Conservation (phyloP, 2,797 vertebrate species). For the Chelon labrosus region DNA sequence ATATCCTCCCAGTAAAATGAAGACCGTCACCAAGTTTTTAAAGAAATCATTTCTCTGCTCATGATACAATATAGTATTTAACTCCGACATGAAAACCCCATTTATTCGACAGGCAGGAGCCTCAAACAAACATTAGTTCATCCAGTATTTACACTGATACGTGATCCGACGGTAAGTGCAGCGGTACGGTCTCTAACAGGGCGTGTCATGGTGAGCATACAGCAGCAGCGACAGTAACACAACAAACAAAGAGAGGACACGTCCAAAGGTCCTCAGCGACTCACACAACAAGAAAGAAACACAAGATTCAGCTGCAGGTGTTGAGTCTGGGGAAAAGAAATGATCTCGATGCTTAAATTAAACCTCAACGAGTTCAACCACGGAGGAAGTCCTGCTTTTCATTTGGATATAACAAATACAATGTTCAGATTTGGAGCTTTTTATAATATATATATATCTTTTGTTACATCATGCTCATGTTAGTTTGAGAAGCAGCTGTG, state of each 20-base stretch:
- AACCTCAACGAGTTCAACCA: too few relatives aligned
- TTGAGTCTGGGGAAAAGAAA: too few relatives aligned
- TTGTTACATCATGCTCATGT: too few relatives aligned
- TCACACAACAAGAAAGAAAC: too few relatives aligned
- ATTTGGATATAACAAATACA: too few relatives aligned
- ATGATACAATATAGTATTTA: slow-evolving; percentile 13
- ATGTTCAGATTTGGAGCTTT: too few relatives aligned
- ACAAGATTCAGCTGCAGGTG: too few relatives aligned
- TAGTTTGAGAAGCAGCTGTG: too few relatives aligned
- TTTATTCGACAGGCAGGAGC: slow-evolving; percentile 19
- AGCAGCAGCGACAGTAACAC: slow-evolving; percentile 22
- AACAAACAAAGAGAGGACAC: background rate
- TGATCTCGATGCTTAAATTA: too few relatives aligned
- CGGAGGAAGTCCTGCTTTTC: too few relatives aligned
- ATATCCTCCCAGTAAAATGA: slow-evolving; percentile 55
- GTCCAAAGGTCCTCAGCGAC: background rate
- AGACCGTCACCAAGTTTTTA: slow-evolving; percentile 82
- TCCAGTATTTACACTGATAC: slow-evolving; percentile 55
- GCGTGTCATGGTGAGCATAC: background rate
- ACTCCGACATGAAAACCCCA: slow-evolving; percentile 24
- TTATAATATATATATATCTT: too few relatives aligned
- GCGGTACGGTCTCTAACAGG: slow-evolving; percentile 8
- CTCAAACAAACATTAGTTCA: slow-evolving; percentile 1
- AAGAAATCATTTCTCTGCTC: slow-evolving; percentile 6
- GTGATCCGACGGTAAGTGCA: slow-evolving; percentile 36